Percentiles rank a stretch among this genome's conserved stretches.
These are phyloP conservation scores for Oncorhynchus nerka DNA, from an alignment of 2,113 vertebrate species.

Conservation along the genomic window DNA sequence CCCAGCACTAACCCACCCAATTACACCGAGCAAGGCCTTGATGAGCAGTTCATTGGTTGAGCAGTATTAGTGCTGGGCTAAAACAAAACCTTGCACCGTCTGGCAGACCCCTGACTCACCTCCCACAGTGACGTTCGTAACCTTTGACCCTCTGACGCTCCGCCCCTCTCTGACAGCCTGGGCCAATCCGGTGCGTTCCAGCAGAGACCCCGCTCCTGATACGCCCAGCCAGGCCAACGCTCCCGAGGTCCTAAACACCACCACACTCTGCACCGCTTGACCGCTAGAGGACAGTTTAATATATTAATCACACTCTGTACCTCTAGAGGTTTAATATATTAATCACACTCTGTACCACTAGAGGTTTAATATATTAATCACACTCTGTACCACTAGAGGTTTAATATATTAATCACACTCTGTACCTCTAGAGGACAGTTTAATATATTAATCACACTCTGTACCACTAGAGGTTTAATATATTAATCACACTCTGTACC, in stretches of 20 bases:
- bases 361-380: too few species aligned
- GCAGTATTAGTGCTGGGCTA: neutral
- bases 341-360: too few species aligned
- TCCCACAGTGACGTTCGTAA: slow-evolving; percentile 4
- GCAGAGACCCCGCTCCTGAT: neutral
- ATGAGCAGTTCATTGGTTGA: neutral
- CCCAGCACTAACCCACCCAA: too few species aligned
- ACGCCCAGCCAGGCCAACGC: neutral
- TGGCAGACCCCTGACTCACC: neutral
- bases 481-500: too few species aligned
- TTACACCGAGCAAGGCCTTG: too few species aligned
- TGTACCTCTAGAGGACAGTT: too few species aligned
- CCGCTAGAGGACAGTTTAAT: neutral
- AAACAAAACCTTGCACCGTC: neutral
- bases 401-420: too few species aligned
- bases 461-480: too few species aligned
- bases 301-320: too few species aligned
- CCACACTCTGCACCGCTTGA: neutral
- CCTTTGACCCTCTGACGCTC: slow-evolving; percentile 3
- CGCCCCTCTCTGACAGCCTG: slow-evolving; percentile 1
- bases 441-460: too few species aligned
- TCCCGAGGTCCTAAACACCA: neutral
- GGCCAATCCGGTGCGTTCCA: slow-evolving; percentile 8
- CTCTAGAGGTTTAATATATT: too few species aligned
- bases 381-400: too few species aligned